phyloP scores from a whole-genome alignment of 2,888 invertebrate species.

The Chesias legatella region DNA sequence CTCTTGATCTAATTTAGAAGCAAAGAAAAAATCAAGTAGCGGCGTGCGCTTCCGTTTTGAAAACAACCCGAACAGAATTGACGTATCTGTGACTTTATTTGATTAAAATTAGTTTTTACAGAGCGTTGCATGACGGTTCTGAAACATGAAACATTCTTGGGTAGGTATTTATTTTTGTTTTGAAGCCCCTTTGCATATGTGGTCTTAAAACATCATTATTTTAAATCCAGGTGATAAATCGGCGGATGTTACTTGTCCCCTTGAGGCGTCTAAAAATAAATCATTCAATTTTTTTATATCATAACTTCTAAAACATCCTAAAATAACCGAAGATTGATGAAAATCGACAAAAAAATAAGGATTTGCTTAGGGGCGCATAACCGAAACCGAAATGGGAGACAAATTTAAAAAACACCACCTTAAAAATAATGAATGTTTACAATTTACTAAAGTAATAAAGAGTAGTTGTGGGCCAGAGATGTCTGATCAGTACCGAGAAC shows the following conservation, averaged over 20 bases:
- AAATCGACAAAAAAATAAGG: conserved; percentile 6
- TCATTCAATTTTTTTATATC: conserved; percentile 24
- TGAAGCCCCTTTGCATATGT: conserved; percentile 28
- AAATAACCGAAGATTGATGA: conserved; percentile 36
- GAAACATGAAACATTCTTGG: conserved; percentile 23
- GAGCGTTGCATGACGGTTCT: conserved; percentile 15
- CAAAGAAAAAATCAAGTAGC: conserved; percentile 41
- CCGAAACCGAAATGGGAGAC: no score
- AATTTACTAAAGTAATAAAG: no score
- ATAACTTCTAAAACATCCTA: conserved; percentile 36
- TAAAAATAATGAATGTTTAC: no score
- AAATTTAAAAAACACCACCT: no score
- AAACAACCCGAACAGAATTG: conserved; percentile 47
- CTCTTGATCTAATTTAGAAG: conserved; percentile 46
- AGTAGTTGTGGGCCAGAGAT: conserved; percentile 6
- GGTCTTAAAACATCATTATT: conserved; percentile 49
- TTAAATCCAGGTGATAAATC: conserved; percentile 65
- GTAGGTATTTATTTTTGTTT: conserved; percentile 8
- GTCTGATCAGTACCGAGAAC: conserved; percentile 43
- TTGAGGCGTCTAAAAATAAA: conserved; percentile 49
- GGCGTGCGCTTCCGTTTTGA: conserved; percentile 51
- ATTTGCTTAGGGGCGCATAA: conserved; percentile 1
- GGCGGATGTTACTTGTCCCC: conserved; percentile 50
- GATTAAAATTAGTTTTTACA: conserved; percentile 28
- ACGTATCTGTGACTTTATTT: conserved; percentile 38